A percentile compares a stretch with the other conserved stretches of the same genome.
phyloP scores from a whole-genome alignment of 2,888 invertebrate species.

The Nineta flava region DNA sequence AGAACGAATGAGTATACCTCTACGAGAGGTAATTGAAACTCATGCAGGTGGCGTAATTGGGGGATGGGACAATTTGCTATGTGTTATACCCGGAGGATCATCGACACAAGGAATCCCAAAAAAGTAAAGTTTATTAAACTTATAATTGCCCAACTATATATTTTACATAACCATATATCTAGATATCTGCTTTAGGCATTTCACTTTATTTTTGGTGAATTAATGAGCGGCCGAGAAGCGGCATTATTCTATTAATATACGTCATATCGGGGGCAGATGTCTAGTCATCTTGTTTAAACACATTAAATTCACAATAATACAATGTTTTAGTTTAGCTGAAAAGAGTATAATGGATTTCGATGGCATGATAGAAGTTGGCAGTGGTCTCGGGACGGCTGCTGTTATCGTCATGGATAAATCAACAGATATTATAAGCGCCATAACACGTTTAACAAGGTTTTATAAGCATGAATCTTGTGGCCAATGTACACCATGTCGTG shows the following conservation, averaged over 20 bases:
- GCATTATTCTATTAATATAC: too few relatives aligned
- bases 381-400: constrained; percentile 94
- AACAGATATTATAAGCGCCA: constrained; percentile 92
- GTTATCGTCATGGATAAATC: constrained; percentile 98
- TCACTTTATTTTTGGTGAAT: neutral
- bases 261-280: too few relatives aligned
- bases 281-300: too few relatives aligned
- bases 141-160: too few relatives aligned
- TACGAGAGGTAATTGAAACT: constrained; percentile 85
- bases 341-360: constrained; percentile 98
- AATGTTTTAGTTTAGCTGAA: constrained; percentile 61
- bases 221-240: too few relatives aligned
- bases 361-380: constrained; percentile 82
- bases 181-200: neutral
- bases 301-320: neutral
- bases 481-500: constrained; percentile 98
- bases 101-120: constrained; percentile 96
- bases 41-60: constrained; percentile 95
- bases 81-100: constrained; percentile 95
- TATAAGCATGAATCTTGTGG: constrained; percentile 99
- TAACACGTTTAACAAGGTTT: constrained; percentile 88
- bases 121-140: constrained; percentile 36
- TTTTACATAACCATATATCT: too few relatives aligned
- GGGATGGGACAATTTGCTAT: constrained; percentile 97
- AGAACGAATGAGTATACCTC: constrained; percentile 97